phyloP scores from a whole-genome alignment of 2,113 vertebrate genomes.

The Asarcornis scutulata region DNA sequence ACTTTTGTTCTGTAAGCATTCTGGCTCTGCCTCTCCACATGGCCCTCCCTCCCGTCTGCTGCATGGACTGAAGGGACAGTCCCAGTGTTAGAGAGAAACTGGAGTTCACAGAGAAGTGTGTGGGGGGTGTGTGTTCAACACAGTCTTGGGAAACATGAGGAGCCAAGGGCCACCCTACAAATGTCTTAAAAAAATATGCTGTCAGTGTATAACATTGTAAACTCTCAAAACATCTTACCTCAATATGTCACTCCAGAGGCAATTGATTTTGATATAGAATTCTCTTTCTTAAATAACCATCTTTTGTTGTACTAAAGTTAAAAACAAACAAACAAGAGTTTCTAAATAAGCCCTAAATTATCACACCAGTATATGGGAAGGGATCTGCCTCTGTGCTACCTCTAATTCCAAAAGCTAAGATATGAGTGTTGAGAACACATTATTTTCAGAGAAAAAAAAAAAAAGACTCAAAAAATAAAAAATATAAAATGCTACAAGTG shows the following conservation, averaged over 20 bases:
- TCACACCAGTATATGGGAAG: not conserved
- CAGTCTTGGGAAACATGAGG: not conserved
- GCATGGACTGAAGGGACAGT: accelerated
- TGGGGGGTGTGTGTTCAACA: not conserved
- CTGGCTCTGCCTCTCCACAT: not conserved
- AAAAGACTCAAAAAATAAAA: not conserved
- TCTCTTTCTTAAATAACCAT: not conserved
- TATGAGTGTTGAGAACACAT: not conserved
- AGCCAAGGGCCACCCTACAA: not conserved
- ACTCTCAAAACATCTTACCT: not conserved
- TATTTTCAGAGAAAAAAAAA: not conserved
- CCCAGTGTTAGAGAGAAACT: not conserved
- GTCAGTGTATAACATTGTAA: accelerated
- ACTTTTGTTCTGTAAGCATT: not conserved
- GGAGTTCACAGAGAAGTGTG: not conserved
- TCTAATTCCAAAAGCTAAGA: not conserved
- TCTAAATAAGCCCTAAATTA: conserved; percentile 21
- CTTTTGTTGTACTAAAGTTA: not conserved
- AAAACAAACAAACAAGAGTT: not conserved
- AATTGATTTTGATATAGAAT: not conserved
- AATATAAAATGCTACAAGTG: not conserved
- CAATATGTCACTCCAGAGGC: not conserved
- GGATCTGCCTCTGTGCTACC: not conserved
- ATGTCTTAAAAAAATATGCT: accelerated
- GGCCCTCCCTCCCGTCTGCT: not conserved